A percentile compares a stretch with the other conserved stretches of the same genome.
Evolutionary conservation across 2,113 vertebrate species (phyloP).

Genomic region (Trematomus loennbergii): DNA sequence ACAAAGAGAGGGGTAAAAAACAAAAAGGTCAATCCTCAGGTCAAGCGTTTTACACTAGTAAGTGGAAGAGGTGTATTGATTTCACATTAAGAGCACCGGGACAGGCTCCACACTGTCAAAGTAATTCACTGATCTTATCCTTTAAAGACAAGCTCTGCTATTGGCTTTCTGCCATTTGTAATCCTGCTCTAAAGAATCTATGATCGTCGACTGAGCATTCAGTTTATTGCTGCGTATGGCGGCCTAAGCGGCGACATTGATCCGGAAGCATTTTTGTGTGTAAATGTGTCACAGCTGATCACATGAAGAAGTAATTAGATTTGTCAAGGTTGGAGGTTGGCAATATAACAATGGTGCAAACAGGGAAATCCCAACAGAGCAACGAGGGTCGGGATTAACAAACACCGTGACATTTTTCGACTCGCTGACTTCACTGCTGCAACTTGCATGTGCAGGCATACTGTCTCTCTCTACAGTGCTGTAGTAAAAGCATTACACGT

Average conservation of each 20-base stretch:
- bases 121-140: conserved; percentile 91
- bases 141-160: conserved; percentile 85
- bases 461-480: conserved; percentile 32
- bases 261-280: conserved; percentile 38
- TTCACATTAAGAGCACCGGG: conserved; percentile 89
- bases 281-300: conserved; percentile 53
- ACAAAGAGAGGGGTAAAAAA: background rate
- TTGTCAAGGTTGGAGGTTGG: conserved; percentile 19
- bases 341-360: conserved; percentile 25
- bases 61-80: conserved; percentile 90
- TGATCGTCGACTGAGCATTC: conserved; percentile 83
- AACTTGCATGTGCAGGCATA: background rate
- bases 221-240: conserved; percentile 87
- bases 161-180: conserved; percentile 92
- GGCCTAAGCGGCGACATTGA: conserved; percentile 81
- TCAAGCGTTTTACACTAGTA: conserved; percentile 86
- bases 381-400: conserved; percentile 9
- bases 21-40: conserved; percentile 74
- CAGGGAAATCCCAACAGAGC: conserved; percentile 37
- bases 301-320: conserved; percentile 38
- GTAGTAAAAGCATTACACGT: conserved; percentile 76
- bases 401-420: conserved; percentile 47
- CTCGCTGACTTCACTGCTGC: background rate
- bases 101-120: conserved; percentile 78
- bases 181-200: conserved; percentile 87